Evolutionary conservation across 2,797 vertebrate genomes (phyloP).

Genomic region (Alosa sapidissima): DNA sequence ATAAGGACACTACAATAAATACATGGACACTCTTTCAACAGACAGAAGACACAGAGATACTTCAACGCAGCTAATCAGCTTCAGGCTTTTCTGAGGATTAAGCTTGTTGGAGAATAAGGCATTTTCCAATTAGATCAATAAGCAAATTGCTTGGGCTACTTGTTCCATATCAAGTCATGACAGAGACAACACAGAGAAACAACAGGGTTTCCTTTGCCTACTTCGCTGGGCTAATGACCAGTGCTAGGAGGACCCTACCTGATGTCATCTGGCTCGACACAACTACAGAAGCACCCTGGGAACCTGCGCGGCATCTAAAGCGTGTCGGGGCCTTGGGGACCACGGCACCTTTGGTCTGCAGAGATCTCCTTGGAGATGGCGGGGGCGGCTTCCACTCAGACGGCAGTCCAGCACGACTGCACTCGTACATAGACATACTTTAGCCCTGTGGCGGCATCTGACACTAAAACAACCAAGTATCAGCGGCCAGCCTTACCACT

Average conservation of each 20-base stretch:
- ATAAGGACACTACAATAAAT: neutral
- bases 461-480: neutral
- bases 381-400: neutral
- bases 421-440: neutral
- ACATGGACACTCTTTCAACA: neutral
- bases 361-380: constrained; percentile 16
- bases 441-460: neutral
- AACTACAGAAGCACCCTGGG: constrained; percentile 69
- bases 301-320: constrained; percentile 77
- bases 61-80: neutral
- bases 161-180: too few species aligned
- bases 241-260: constrained; percentile 71
- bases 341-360: neutral
- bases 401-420: neutral
- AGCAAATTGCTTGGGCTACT: neutral
- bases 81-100: neutral
- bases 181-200: neutral
- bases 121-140: neutral
- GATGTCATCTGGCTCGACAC: constrained; percentile 69
- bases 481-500: neutral
- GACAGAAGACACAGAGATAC: neutral
- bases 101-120: neutral
- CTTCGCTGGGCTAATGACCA: constrained; percentile 13
- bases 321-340: constrained; percentile 42
- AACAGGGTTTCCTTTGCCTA: neutral